Evolutionary conservation across 2,888 invertebrate species (phyloP).

Genomic region (Endomychus coccineus): DNA sequence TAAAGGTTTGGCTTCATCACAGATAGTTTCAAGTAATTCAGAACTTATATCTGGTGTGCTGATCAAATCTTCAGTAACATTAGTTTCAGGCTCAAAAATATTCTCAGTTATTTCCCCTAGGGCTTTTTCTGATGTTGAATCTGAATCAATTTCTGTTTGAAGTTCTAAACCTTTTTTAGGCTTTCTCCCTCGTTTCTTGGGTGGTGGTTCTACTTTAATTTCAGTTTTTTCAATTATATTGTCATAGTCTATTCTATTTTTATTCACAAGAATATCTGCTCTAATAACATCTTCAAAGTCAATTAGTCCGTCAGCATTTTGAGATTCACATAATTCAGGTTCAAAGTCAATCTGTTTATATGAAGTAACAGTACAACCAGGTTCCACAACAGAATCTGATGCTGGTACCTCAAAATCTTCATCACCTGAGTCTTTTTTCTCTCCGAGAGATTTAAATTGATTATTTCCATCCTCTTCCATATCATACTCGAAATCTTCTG

Average conservation of each 20-base stretch:
- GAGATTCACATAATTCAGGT: slow-evolving; percentile 18
- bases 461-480: slow-evolving; percentile 40
- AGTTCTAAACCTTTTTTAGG: no score
- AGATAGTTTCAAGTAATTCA: no score
- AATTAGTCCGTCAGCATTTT: slow-evolving; percentile 27
- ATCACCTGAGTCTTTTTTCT: slow-evolving; percentile 24
- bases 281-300: slow-evolving; percentile 36
- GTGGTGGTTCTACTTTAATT: slow-evolving; percentile 19
- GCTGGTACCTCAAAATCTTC: slow-evolving; percentile 28
- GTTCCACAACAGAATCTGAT: neutral
- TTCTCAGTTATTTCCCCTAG: no score
- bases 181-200: slow-evolving; percentile 9
- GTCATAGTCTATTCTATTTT: slow-evolving; percentile 33
- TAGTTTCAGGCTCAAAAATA: no score
- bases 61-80: no score
- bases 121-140: no score
- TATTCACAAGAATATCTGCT: slow-evolving; percentile 35
- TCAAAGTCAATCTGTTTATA: slow-evolving; percentile 14
- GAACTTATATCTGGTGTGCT: no score
- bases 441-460: slow-evolving; percentile 19
- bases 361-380: slow-evolving; percentile 7
- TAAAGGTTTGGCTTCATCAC: no score
- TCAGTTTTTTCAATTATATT: slow-evolving; percentile 31
- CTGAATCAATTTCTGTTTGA: no score
- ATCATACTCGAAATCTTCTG: slow-evolving; percentile 47